Evolutionary conservation across 2,888 invertebrate genomes (phyloP), one percentile per base, ranked within the genome.

Genomic region (Cactoblastis cactorum): DNA sequence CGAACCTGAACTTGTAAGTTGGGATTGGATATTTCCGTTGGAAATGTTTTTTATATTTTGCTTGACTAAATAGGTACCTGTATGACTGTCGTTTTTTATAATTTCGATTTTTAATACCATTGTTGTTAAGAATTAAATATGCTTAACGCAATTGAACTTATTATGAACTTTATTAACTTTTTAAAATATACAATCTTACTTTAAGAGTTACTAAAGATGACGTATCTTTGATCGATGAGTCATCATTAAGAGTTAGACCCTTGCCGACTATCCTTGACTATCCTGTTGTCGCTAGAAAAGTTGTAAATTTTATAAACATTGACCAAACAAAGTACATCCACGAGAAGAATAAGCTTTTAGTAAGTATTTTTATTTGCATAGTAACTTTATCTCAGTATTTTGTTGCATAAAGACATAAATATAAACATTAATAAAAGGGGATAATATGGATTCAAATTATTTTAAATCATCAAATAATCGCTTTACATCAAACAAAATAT

Each of bases 11-110:
- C 65, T 66, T 69, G 70, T 66, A 64, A 64, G 68, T 68, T 74
- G 71, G 65, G 63, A 65, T 66, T 64, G 71, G 73, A 79, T 80
- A 80, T 80, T 80, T 83, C 80, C 75, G 76, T 78, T 80, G 75
- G 63, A 67, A 67, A 69, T 71, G 65, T 73, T n/a, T 74, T 71
- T 70, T 69, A 19, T 62, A n/a, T 69, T 75, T 72, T 63, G 61
- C 65, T 69, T 71, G 64, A 69, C 69, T 68, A 67, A 77, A 84
- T 28, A 85, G 83, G 83, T 75, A 84, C 78, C 60, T 63, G 64
- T 69, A 63, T 69, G 69, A 65, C 67, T 67, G 65, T 68, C 71
- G 67, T 73, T 62, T 72, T 2, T 67, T 67, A 67, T 61, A 51
- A 54, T 56, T 67, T 65, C 71, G 71, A 73, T 15, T 43, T 15